A percentile compares a stretch with the other conserved stretches of the same genome.
Conservation (phyloP, 2,113 vertebrate genomes). For the Bubo blakistoni region DNA sequence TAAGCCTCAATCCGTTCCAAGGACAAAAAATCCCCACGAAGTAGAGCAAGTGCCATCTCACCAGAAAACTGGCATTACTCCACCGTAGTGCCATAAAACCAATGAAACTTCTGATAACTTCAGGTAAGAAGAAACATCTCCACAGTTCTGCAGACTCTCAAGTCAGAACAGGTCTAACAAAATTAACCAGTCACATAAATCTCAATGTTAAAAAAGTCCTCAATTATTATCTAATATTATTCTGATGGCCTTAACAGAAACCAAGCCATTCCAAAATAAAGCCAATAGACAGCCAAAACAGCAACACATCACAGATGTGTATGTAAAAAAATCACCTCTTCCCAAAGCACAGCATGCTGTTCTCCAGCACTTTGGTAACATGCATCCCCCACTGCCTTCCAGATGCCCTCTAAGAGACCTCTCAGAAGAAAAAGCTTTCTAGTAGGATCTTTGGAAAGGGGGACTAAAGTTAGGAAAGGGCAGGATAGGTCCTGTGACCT, state of each 20-base stretch:
- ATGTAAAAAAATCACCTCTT: not conserved
- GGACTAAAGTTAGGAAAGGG: not conserved
- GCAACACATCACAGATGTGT: accelerated
- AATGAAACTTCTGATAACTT: not conserved
- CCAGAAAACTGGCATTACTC: not conserved
- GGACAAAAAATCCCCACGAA: not conserved
- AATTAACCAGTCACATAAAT: not conserved
- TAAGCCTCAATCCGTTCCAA: not conserved
- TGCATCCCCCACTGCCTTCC: not conserved
- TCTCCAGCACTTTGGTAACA: not conserved
- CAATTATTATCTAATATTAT: not conserved
- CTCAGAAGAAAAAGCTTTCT: not conserved
- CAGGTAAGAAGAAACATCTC: not conserved
- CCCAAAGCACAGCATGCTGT: not conserved
- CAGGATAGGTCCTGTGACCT: not conserved
- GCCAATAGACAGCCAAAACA: not conserved
- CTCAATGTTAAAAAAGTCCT: not conserved
- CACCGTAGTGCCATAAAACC: not conserved
- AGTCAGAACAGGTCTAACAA: not conserved
- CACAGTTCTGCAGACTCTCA: not conserved
- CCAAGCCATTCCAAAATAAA: not conserved
- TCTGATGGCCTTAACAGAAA: not conserved
- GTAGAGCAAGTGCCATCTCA: not conserved
- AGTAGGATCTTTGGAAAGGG: not conserved
- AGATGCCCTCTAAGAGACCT: not conserved